phyloP scores from a whole-genome alignment of 2,888 invertebrate genomes.

The Lamellibrachia columna region DNA sequence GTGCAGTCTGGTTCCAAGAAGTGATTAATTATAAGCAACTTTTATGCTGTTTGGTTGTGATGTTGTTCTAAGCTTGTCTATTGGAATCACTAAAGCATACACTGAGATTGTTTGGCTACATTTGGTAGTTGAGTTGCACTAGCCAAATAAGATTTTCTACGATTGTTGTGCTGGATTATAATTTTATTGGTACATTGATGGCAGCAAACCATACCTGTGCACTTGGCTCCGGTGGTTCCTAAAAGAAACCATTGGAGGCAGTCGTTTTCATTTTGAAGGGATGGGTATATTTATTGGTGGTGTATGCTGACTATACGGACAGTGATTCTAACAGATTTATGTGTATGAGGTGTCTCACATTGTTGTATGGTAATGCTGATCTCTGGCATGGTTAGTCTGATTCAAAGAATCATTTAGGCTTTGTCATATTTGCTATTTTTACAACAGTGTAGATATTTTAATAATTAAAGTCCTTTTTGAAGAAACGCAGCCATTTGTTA shows the following conservation, averaged over 20 bases:
- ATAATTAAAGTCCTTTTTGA: slow-evolving; percentile 25
- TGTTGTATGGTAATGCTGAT: slow-evolving; percentile 12
- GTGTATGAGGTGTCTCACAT: neutral
- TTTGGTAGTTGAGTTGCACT: neutral
- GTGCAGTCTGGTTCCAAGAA: neutral
- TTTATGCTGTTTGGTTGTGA: neutral
- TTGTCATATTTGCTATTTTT: slow-evolving; percentile 34
- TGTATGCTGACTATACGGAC: neutral
- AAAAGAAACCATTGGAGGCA: neutral
- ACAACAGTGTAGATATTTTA: slow-evolving; percentile 37
- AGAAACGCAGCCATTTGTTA: neutral
- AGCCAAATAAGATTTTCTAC: slow-evolving; percentile 1
- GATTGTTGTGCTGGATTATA: neutral
- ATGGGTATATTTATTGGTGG: slow-evolving; percentile 16
- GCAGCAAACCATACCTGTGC: neutral
- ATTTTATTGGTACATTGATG: neutral
- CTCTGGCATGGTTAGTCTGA: slow-evolving; percentile 16
- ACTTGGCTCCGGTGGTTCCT: neutral
- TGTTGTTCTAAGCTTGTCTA: neutral
- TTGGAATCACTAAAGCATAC: neutral
- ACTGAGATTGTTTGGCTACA: neutral
- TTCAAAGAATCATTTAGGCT: slow-evolving; percentile 29
- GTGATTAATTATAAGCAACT: neutral
- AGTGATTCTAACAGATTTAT: neutral
- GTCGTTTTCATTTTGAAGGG: neutral